Conservation (phyloP, 2,113 vertebrate genomes). For the Chaetops frenatus region DNA sequence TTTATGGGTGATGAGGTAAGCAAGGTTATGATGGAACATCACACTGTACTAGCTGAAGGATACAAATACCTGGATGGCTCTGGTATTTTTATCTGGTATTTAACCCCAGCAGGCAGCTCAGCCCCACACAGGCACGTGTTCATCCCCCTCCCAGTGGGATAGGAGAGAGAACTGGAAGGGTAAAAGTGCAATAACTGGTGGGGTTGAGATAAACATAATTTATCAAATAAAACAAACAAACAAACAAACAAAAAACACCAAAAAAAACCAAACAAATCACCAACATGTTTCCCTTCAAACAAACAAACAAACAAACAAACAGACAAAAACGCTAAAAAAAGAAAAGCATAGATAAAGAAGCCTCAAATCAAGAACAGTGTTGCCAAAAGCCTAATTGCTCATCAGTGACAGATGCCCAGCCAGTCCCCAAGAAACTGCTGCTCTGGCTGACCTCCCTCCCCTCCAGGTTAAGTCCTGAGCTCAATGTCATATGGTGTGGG, state of each 20-base stretch:
- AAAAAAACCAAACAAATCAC: neutral
- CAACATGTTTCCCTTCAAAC: neutral
- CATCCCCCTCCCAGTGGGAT: neutral
- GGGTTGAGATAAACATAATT: neutral
- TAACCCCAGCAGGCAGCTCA: neutral
- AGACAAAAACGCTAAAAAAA: too few relatives aligned
- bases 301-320: rapidly evolving
- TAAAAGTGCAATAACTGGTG: neutral
- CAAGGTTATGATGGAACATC: neutral
- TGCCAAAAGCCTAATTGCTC: neutral
- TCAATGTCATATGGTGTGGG: rapidly evolving
- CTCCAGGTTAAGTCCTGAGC: neutral
- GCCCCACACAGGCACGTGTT: neutral
- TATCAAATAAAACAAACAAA: neutral
- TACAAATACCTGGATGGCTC: neutral
- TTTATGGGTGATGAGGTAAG: neutral
- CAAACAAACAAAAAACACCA: neutral
- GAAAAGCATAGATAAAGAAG: neutral
- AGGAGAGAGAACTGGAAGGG: neutral
- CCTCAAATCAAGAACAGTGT: neutral
- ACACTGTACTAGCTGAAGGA: neutral
- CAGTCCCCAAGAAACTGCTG: neutral
- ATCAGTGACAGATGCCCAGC: neutral
- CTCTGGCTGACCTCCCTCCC: neutral
- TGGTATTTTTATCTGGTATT: neutral